Percentiles rank a stretch among this genome's conserved stretches.
phyloP scores from a whole-genome alignment of 2,888 invertebrate genomes.

The Monochamus alternatus region DNA sequence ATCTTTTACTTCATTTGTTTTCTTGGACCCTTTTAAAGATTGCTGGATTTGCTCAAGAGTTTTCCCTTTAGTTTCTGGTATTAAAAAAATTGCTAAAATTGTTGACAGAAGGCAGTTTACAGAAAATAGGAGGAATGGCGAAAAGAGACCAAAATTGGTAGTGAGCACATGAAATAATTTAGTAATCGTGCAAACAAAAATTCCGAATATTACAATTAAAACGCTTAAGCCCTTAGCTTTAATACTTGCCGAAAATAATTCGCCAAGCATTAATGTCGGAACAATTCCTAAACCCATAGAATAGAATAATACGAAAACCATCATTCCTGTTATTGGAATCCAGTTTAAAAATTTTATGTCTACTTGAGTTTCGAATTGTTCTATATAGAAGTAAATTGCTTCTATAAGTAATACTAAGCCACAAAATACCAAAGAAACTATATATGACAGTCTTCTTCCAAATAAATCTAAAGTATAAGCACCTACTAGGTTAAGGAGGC shows the following conservation, averaged over 20 bases:
- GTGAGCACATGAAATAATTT: conserved; percentile 63
- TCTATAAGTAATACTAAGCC: conserved; percentile 52
- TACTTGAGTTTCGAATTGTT: conserved; percentile 47
- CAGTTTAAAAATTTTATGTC: conserved; percentile 54
- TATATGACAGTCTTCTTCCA: conserved; percentile 57
- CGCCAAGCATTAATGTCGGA: conserved; percentile 61
- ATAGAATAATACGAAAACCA: conserved; percentile 55
- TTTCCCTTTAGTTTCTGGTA: conserved; percentile 45
- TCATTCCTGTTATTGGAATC: conserved; percentile 63
- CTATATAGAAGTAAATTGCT: conserved; percentile 57
- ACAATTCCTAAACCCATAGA: conserved; percentile 59
- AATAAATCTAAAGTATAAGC: conserved; percentile 54
- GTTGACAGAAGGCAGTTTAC: conserved; percentile 43
- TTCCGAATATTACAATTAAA: conserved; percentile 53
- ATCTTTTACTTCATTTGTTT: neutral
- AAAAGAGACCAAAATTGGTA: conserved; percentile 57
- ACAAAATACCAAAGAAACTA: conserved; percentile 54
- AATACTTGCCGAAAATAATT: conserved; percentile 62
- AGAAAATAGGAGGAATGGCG: conserved; percentile 61
- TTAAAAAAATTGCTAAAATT: conserved; percentile 24
- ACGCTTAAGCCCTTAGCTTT: conserved; percentile 59
- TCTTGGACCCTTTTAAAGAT: conserved; percentile 23
- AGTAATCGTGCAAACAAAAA: conserved; percentile 53
- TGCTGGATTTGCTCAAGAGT: conserved; percentile 46
- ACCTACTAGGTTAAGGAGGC: conserved; percentile 47